phyloP scores from a whole-genome alignment of 2,888 invertebrate species.

The Opisthograptis luteolata region DNA sequence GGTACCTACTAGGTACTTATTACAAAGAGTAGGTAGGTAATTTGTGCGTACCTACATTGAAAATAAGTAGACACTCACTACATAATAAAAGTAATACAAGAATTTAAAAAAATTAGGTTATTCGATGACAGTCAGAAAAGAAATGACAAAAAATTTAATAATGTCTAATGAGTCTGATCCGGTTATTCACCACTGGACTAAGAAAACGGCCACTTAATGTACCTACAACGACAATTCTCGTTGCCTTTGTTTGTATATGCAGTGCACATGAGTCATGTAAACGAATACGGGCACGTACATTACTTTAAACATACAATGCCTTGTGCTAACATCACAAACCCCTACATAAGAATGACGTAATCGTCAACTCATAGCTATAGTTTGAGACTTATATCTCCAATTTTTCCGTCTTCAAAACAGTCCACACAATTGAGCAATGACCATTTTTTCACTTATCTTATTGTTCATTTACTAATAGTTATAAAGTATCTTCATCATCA shows the following conservation, averaged over 20 bases:
- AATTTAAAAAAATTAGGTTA: too few relatives aligned
- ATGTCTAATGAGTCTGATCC: background rate
- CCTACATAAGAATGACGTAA: constrained; percentile 14
- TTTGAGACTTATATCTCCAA: background rate
- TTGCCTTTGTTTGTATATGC: constrained; percentile 16
- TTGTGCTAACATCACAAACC: background rate
- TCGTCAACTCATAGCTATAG: constrained; percentile 8
- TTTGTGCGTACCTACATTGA: too few relatives aligned
- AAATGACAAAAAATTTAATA: background rate
- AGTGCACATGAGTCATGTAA: constrained; percentile 5
- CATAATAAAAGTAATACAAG: too few relatives aligned
- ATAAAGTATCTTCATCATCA: too few relatives aligned
- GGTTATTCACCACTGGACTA: background rate
- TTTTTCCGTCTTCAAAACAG: too few relatives aligned
- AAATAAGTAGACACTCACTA: too few relatives aligned
- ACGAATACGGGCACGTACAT: constrained; percentile 11
- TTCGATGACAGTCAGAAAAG: too few relatives aligned
- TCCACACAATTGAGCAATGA: too few relatives aligned
- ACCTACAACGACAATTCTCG: constrained; percentile 2
- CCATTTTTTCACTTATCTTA: too few relatives aligned
- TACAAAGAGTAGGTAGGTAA: too few relatives aligned
- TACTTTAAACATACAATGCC: constrained; percentile 6
- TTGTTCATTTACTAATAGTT: background rate
- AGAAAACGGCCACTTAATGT: constrained; percentile 7
- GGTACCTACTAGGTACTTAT: too few relatives aligned